A percentile compares a stretch with the other conserved stretches of the same genome.
phyloP scores from a whole-genome alignment of 2,888 invertebrate genomes.

The Hypercompe scribonia region DNA sequence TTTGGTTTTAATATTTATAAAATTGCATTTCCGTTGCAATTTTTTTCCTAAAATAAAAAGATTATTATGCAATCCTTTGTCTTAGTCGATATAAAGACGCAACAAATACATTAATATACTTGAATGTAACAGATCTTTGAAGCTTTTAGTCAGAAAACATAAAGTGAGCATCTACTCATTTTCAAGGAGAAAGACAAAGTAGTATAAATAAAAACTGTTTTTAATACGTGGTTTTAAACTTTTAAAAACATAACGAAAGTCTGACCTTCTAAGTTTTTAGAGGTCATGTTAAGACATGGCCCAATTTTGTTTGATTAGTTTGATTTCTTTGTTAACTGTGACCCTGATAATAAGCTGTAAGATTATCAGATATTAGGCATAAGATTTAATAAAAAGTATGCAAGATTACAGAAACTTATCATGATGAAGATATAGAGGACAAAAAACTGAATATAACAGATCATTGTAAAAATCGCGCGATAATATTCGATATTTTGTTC shows the following conservation, averaged over 20 bases:
- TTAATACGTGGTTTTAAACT: neutral
- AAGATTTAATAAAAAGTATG: neutral
- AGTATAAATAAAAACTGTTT: neutral
- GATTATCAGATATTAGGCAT: neutral
- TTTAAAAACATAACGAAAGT: neutral
- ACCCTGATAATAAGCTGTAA: neutral
- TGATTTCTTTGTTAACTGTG: neutral
- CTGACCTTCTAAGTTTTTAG: neutral
- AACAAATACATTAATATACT: too few species aligned
- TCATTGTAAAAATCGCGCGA: neutral
- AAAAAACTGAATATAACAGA: too few species aligned
- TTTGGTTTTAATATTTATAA: too few species aligned
- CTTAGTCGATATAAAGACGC: too few species aligned
- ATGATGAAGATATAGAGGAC: neutral
- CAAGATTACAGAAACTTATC: neutral
- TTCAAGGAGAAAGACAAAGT: neutral
- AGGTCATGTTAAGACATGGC: neutral
- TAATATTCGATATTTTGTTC: neutral
- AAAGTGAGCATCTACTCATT: too few species aligned
- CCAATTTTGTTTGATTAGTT: neutral
- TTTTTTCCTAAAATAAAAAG: neutral
- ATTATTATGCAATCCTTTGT: neutral
- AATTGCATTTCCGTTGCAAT: too few species aligned
- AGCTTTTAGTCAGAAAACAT: too few species aligned
- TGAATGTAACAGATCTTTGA: too few species aligned